Percentiles rank a stretch among this genome's conserved stretches.
Evolutionary conservation across 2,888 invertebrate species (phyloP).

Genomic region (Polydrusus pterygomalis): DNA sequence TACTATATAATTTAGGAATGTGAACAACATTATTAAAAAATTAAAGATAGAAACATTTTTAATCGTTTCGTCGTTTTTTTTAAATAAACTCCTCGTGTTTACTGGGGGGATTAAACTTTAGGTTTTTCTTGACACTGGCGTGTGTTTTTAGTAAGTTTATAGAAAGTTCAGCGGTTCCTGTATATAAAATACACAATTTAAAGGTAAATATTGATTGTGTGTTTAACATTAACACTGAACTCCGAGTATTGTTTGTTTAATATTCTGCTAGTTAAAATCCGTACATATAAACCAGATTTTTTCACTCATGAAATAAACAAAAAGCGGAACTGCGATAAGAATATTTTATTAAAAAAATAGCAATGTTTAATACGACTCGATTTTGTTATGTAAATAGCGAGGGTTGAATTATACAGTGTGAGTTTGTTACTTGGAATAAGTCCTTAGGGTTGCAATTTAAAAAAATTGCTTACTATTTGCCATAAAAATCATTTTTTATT

Average conservation of each 20-base stretch:
- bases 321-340: not conserved
- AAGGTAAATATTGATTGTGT: slow-evolving; percentile 37
- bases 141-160: slow-evolving; percentile 25
- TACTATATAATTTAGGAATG: no score
- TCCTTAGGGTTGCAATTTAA: no score
- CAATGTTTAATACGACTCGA: no score
- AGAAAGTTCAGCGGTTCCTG: slow-evolving; percentile 22
- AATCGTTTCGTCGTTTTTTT: not conserved
- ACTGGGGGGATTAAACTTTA: slow-evolving; percentile 4
- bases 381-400: no score
- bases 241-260: slow-evolving; percentile 19
- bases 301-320: not conserved
- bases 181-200: slow-evolving; percentile 31
- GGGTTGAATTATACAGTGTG: no score
- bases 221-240: slow-evolving; percentile 37
- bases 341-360: no score
- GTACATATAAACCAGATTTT: slow-evolving; percentile 1
- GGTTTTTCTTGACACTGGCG: slow-evolving; percentile 16
- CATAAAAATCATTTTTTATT: no score
- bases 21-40: no score
- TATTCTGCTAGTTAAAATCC: not conserved
- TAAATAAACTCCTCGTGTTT: not conserved
- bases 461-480: no score
- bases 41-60: not conserved
- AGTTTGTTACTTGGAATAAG: no score